These are phyloP conservation scores for Solea senegalensis DNA, from an alignment of 2,113 vertebrate genomes.

Conservation along the genomic window DNA sequence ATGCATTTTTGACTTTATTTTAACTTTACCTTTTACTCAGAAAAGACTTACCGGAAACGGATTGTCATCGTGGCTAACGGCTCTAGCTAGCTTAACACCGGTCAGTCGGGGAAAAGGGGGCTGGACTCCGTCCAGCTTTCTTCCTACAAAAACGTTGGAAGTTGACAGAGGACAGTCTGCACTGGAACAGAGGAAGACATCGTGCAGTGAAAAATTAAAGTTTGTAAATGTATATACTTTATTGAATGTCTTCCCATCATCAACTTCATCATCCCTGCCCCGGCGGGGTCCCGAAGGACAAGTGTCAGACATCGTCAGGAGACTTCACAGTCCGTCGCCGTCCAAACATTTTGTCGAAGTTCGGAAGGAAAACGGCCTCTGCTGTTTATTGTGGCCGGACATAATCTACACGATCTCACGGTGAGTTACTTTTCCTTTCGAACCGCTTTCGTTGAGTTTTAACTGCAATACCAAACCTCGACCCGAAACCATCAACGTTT, in stretches of 20 bases:
- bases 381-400: no score
- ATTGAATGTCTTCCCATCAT: background rate
- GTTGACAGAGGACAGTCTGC: constrained; percentile 39
- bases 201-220: background rate
- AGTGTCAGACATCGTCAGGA: constrained; percentile 13
- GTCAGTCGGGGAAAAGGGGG: constrained; percentile 62
- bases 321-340: background rate
- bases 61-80: background rate
- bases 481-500: background rate
- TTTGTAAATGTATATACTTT: background rate
- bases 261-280: constrained; percentile 6
- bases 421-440: constrained; percentile 44
- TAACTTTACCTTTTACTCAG: background rate
- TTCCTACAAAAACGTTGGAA: constrained; percentile 72
- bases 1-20: background rate
- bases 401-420: constrained; percentile 4
- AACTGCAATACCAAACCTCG: background rate
- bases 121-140: constrained; percentile 55
- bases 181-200: constrained; percentile 20
- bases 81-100: constrained; percentile 33
- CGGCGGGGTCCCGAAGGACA: constrained; percentile 18
- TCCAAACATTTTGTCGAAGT: background rate
- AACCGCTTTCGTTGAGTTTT: background rate
- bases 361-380: background rate
- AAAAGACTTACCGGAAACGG: constrained; percentile 25